These are phyloP conservation scores for Brachionus asplanchnoidis DNA, from an alignment of 1,140 invertebrate genomes.

Conservation along the genomic window DNA sequence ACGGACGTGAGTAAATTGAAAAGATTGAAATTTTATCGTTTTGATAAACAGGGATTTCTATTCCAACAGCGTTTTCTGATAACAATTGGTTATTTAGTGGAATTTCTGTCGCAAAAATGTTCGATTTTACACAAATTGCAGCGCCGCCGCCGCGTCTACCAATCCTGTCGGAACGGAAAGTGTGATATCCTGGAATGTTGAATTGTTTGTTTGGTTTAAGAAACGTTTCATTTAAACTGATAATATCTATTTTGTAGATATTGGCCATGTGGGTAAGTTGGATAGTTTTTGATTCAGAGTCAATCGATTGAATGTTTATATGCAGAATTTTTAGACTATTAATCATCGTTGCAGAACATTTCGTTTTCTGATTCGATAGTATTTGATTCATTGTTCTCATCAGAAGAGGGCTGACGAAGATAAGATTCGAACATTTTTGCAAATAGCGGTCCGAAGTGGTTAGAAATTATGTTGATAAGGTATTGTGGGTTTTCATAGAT, in stretches of 20 bases:
- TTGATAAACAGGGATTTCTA: background rate
- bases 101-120: background rate
- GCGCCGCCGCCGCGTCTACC: background rate
- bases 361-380: background rate
- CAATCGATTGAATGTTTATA: background rate
- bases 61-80: background rate
- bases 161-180: background rate
- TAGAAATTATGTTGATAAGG: background rate
- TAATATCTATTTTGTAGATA: background rate
- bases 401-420: background rate
- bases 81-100: background rate
- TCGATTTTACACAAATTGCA: background rate
- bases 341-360: background rate
- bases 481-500: background rate
- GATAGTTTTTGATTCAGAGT: background rate
- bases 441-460: background rate
- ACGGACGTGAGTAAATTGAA: background rate
- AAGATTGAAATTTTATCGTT: background rate
- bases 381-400: background rate
- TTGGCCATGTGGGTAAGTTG: background rate
- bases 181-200: background rate
- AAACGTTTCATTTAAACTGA: background rate
- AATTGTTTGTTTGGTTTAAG: background rate
- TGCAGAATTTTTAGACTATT: background rate
- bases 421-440: background rate